Percentiles rank a stretch among this genome's conserved stretches.
Evolutionary conservation across 2,888 invertebrate genomes (phyloP).

Genomic region (Patella caerulea): DNA sequence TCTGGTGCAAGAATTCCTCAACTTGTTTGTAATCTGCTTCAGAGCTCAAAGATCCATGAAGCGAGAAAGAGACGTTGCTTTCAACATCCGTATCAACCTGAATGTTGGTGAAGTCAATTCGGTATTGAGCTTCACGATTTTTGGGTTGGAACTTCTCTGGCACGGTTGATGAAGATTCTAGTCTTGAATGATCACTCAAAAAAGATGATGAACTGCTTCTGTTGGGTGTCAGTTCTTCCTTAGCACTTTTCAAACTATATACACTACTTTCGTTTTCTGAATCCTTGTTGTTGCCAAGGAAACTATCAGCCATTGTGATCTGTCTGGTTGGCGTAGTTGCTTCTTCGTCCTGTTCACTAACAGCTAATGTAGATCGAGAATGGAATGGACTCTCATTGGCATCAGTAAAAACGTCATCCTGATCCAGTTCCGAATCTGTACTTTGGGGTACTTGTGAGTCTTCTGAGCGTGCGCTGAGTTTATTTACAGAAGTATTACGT

Average conservation of each 20-base stretch:
- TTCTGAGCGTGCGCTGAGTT: background rate
- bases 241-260: conserved; percentile 1
- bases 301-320: background rate
- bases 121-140: conserved; percentile 44
- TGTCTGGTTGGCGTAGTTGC: background rate
- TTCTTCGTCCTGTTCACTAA: background rate
- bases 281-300: background rate
- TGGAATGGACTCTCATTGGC: background rate
- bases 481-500: background rate
- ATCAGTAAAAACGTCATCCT: background rate
- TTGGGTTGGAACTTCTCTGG: conserved; percentile 35
- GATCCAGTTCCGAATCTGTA: background rate
- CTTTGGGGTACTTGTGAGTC: background rate
- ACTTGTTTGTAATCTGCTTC: conserved; percentile 22
- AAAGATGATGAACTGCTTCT: conserved; percentile 7
- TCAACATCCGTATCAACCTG: conserved; percentile 57
- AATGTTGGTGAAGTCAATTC: conserved; percentile 59
- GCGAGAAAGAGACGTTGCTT: conserved; percentile 22
- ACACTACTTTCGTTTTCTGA: background rate
- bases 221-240: background rate
- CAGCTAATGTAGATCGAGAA: background rate
- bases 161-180: background rate
- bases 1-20: conserved; percentile 16
- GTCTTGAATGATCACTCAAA: background rate
- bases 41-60: conserved; percentile 24